Evolutionary conservation across 92 coral and sea anemone genomes (phyloP).

Genomic region (Desmophyllum pertusum): DNA sequence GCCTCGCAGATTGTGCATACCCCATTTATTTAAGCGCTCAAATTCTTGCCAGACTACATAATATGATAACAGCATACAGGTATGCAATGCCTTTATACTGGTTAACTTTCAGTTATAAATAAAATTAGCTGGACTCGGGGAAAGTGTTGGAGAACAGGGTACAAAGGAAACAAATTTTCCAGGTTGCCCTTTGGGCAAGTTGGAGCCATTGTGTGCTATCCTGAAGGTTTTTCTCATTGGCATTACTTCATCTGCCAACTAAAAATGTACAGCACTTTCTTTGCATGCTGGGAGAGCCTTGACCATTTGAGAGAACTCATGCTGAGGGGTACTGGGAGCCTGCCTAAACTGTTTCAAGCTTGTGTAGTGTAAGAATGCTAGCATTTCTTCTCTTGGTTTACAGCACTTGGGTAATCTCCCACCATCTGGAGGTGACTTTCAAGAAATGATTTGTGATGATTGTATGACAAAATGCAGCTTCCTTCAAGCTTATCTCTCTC

Average conservation of each 20-base stretch:
- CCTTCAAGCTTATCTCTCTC: conserved; percentile 82
- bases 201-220: too few relatives aligned
- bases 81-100: neutral
- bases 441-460: conserved; percentile 95
- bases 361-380: neutral
- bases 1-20: too few relatives aligned
- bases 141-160: too few relatives aligned
- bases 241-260: too few relatives aligned
- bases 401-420: conserved; percentile 91
- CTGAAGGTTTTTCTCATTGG: too few relatives aligned
- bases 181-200: too few relatives aligned
- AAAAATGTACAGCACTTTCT: neutral
- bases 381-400: neutral
- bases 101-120: neutral
- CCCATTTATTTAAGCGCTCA: too few relatives aligned
- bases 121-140: too few relatives aligned
- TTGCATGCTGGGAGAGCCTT: neutral
- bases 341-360: neutral
- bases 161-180: too few relatives aligned
- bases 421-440: conserved; percentile 87
- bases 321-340: neutral
- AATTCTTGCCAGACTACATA: too few relatives aligned
- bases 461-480: conserved; percentile 84
- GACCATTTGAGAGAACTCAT: neutral
- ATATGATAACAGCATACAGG: neutral